Conservation (phyloP, 1,140 invertebrate genomes). For the Scaptomyza montana region DNA sequence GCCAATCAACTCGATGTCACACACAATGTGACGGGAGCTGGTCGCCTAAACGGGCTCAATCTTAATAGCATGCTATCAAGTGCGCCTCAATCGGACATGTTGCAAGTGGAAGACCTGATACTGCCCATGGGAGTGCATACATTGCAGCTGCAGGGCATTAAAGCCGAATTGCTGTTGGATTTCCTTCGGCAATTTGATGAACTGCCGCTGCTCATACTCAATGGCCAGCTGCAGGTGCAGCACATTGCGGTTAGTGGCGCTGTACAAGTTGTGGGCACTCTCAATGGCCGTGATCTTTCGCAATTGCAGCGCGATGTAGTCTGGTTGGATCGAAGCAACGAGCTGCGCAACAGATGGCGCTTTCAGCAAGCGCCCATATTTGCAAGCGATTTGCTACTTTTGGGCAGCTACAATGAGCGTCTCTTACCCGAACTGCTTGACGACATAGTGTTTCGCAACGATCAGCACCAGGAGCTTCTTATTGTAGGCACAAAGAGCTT, state of each 20-base stretch:
- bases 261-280: conserved; percentile 34
- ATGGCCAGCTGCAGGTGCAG: conserved; percentile 71
- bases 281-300: conserved; percentile 49
- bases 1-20: conserved; percentile 46
- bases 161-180: conserved; percentile 44
- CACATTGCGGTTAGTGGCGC: conserved; percentile 60
- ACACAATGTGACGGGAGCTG: conserved; percentile 48
- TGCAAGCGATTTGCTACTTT: conserved; percentile 46
- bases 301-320: conserved; percentile 65
- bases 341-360: conserved; percentile 52
- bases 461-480: conserved; percentile 18
- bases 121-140: conserved; percentile 56
- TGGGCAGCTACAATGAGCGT: conserved; percentile 61
- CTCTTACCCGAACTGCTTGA: conserved; percentile 58
- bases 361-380: conserved; percentile 51
- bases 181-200: conserved; percentile 71
- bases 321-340: conserved; percentile 72
- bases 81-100: conserved; percentile 17
- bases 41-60: conserved; percentile 41
- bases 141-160: conserved; percentile 52
- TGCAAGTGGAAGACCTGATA: conserved; percentile 68
- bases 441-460: conserved; percentile 60
- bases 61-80: conserved; percentile 18
- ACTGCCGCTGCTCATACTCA: conserved; percentile 68
- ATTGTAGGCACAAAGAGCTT: conserved; percentile 73